Conservation (phyloP, 2,888 invertebrate species). For the Mythimna vitellina region DNA sequence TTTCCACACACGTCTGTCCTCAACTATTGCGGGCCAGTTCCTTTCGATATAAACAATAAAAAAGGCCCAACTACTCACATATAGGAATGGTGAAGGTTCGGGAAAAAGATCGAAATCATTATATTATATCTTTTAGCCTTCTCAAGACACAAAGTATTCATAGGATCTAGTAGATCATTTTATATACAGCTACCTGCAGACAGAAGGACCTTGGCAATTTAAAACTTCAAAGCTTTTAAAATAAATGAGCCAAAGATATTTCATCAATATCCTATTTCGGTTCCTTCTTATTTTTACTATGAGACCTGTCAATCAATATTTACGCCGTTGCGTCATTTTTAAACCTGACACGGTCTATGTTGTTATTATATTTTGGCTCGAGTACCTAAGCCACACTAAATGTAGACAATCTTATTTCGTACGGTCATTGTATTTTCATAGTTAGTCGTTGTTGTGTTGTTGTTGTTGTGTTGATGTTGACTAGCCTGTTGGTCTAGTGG, state of each 20-base stretch:
- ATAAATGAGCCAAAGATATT: neutral
- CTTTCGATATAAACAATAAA: too few relatives aligned
- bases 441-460: neutral
- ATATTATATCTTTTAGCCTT: too few relatives aligned
- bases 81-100: too few relatives aligned
- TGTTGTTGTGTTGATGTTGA: too few relatives aligned
- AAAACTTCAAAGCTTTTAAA: neutral
- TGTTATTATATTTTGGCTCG: constrained; percentile 35
- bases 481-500: too few relatives aligned
- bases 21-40: too few relatives aligned
- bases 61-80: too few relatives aligned
- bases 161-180: neutral
- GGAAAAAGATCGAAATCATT: too few relatives aligned
- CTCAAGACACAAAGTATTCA: too few relatives aligned
- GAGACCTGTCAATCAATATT: constrained; percentile 35
- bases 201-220: neutral
- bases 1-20: too few relatives aligned
- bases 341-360: constrained; percentile 15
- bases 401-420: neutral
- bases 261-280: neutral
- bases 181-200: neutral
- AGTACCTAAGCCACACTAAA: neutral
- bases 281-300: constrained; percentile 15
- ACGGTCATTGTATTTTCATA: neutral
- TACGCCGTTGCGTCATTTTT: constrained; percentile 7